Evolutionary conservation across 2,113 vertebrate species (phyloP).

Genomic region (Bagarius yarrelli): DNA sequence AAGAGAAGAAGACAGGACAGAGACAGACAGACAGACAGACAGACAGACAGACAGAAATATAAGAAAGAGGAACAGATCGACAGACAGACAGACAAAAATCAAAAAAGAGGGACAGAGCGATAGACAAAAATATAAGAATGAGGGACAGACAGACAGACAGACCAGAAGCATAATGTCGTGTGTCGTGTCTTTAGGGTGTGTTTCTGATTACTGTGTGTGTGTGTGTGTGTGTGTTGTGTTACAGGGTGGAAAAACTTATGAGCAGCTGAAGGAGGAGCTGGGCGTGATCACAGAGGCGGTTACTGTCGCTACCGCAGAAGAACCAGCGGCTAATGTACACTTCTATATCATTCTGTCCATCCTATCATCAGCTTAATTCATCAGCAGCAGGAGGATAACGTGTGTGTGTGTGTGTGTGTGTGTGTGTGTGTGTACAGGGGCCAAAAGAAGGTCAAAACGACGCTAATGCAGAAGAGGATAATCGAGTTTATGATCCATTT

Average conservation of each 20-base stretch:
- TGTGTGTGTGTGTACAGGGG: conserved; percentile 48
- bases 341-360: background rate
- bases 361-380: background rate
- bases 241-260: conserved; percentile 82
- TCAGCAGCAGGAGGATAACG: background rate
- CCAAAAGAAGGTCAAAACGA: background rate
- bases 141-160: too few relatives aligned
- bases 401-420: conserved; percentile 2
- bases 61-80: too few relatives aligned
- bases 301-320: conserved; percentile 61
- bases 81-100: too few relatives aligned
- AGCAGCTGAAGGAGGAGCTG: conserved; percentile 80
- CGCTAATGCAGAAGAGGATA: conserved; percentile 21
- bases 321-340: background rate
- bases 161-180: background rate
- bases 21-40: too few relatives aligned
- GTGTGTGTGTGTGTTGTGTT: conserved; percentile 32
- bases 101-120: too few relatives aligned
- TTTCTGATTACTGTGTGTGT: background rate
- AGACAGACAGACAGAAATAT: too few relatives aligned
- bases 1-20: too few relatives aligned
- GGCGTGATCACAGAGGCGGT: conserved; percentile 64
- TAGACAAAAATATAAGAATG: too few relatives aligned
- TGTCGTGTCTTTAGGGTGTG: conserved; percentile 15
- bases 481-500: conserved; percentile 50